Evolutionary conservation across 2,888 invertebrate species (phyloP).

Genomic region (Tetragonula carbonaria): DNA sequence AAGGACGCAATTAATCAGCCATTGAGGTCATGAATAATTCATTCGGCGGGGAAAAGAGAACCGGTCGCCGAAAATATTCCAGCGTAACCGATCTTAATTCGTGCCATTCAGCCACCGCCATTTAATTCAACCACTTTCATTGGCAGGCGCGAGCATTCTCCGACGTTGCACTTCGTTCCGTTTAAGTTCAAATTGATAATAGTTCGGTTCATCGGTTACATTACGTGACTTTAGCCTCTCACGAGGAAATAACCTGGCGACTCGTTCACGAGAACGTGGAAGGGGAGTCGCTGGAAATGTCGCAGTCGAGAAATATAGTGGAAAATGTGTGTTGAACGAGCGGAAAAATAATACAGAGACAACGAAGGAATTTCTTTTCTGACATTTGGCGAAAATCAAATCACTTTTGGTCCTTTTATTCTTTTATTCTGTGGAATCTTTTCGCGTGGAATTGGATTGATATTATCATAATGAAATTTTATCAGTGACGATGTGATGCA

Average conservation of each 20-base stretch:
- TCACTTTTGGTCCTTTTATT: too few relatives aligned
- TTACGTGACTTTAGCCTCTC: slow-evolving; percentile 25
- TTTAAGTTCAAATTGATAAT: slow-evolving; percentile 63
- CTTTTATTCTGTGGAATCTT: too few relatives aligned
- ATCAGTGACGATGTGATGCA: too few relatives aligned
- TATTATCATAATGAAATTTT: too few relatives aligned
- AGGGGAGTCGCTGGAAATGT: background rate
- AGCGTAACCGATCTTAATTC: slow-evolving; percentile 68
- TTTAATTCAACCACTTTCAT: slow-evolving; percentile 66
- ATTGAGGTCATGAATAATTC: slow-evolving; percentile 71
- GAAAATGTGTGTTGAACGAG: background rate
- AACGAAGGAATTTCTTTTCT: too few relatives aligned
- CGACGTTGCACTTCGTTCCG: slow-evolving; percentile 58
- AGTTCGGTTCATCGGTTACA: slow-evolving; percentile 42
- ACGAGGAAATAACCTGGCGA: slow-evolving; percentile 25
- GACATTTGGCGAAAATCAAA: too few relatives aligned
- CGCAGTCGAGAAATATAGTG: slow-evolving; percentile 13
- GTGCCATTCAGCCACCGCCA: slow-evolving; percentile 58
- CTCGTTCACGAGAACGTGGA: background rate
- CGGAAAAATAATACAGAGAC: background rate
- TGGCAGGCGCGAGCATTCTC: slow-evolving; percentile 57
- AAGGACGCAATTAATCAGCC: slow-evolving; percentile 71
- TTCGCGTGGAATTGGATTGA: too few relatives aligned
- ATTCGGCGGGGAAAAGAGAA: slow-evolving; percentile 54
- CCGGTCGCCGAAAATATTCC: slow-evolving; percentile 66